A percentile compares a stretch with the other conserved stretches of the same genome.
phyloP scores from a whole-genome alignment of 2,888 invertebrate species.

The Julus scanicus region DNA sequence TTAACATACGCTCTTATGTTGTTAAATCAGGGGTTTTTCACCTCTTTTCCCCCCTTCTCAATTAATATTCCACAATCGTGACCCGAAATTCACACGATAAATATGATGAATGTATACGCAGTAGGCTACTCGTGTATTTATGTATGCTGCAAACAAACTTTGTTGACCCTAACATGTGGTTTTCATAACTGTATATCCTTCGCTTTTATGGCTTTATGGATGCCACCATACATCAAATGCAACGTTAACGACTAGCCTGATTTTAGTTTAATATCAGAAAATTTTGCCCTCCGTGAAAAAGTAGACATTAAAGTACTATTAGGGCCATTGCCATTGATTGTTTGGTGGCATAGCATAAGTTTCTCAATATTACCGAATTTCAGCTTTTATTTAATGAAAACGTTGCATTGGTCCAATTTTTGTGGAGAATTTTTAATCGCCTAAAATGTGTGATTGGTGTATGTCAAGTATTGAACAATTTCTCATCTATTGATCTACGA shows the following conservation, averaged over 20 bases:
- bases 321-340: too few species aligned
- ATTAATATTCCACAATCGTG: conserved; percentile 36
- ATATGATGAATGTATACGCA: conserved; percentile 4
- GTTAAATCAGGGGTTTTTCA: background rate
- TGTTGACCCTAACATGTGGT: conserved; percentile 44
- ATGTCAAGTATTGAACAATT: too few species aligned
- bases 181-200: conserved; percentile 45
- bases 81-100: conserved; percentile 45
- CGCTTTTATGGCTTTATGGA: conserved; percentile 20
- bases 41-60: background rate
- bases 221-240: conserved; percentile 25
- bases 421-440: too few species aligned
- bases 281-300: background rate
- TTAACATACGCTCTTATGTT: background rate
- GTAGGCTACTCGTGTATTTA: conserved; percentile 4
- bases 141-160: conserved; percentile 34
- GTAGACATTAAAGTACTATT: background rate
- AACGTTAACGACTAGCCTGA: conserved; percentile 27
- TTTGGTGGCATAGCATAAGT: too few species aligned
- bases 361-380: too few species aligned
- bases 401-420: too few species aligned
- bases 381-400: too few species aligned
- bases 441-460: too few species aligned
- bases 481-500: background rate
- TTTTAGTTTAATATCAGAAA: conserved; percentile 32